Evolutionary conservation across 1,140 invertebrate species (phyloP).

Genomic region (Drosophila watanabei): DNA sequence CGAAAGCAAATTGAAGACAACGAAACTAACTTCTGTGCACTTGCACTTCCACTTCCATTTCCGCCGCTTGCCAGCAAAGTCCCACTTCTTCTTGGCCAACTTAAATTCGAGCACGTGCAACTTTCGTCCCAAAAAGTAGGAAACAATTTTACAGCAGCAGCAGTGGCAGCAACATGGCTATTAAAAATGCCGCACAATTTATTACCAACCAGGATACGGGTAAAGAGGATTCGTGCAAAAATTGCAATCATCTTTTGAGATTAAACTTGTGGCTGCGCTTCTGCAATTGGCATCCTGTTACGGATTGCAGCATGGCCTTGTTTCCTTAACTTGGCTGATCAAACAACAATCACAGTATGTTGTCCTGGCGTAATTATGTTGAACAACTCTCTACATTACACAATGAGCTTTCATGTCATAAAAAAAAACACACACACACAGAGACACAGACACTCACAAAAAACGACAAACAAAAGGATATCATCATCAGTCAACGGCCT

Average conservation of each 20-base stretch:
- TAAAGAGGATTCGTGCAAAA: constrained; percentile 42
- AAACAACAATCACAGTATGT: not conserved
- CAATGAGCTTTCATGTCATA: constrained; percentile 9
- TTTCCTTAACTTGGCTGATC: constrained; percentile 3
- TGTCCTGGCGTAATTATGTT: constrained; percentile 8
- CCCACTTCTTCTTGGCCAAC: constrained; percentile 35
- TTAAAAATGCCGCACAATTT: constrained; percentile 80
- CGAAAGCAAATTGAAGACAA: constrained; percentile 82
- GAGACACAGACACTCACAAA: no score
- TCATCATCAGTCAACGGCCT: constrained; percentile 9
- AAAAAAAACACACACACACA: not conserved
- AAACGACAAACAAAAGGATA: constrained; percentile 12
- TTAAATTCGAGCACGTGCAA: constrained; percentile 79
- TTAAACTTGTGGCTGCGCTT: constrained; percentile 24
- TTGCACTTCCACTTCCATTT: constrained; percentile 36
- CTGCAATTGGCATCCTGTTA: constrained; percentile 9
- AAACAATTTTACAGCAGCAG: constrained; percentile 43
- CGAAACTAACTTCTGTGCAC: constrained; percentile 62
- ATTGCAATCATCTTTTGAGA: constrained; percentile 58
- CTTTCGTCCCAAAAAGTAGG: constrained; percentile 53
- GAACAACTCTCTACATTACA: constrained; percentile 10
- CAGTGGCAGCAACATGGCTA: constrained; percentile 37
- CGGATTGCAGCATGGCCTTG: not conserved
- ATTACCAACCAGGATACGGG: constrained; percentile 47
- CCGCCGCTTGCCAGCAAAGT: constrained; percentile 24